These are phyloP conservation scores for Microctonus aethiopoides DNA, from an alignment of 2,888 invertebrate genomes.

Conservation along the genomic window DNA sequence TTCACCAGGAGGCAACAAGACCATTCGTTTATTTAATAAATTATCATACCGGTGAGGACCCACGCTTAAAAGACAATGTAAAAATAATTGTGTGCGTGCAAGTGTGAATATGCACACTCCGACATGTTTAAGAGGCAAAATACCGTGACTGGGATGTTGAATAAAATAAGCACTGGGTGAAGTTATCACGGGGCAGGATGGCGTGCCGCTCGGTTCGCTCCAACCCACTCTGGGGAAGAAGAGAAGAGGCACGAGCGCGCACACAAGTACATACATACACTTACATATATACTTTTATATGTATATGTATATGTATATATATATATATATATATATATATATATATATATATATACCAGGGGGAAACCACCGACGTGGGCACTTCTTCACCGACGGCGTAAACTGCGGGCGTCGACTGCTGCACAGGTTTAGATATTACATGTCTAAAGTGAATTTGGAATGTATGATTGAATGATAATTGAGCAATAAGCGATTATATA, in stretches of 20 bases:
- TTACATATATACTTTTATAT: conserved; percentile 32
- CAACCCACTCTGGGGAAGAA: conserved; percentile 39
- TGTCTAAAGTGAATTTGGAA: not conserved
- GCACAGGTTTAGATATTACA: not conserved
- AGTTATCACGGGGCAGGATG: conserved; percentile 55
- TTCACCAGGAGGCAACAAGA: conserved; percentile 11
- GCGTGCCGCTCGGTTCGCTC: conserved; percentile 57
- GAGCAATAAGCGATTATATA: not conserved
- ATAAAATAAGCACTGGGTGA: conserved; percentile 19
- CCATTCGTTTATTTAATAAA: not conserved
- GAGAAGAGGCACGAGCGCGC: conserved; percentile 38
- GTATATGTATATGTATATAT: conserved; percentile 1
- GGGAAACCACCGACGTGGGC: conserved; percentile 43
- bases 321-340: conserved; percentile 21
- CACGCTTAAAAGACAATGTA: conserved; percentile 8
- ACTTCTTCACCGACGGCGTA: conserved; percentile 35
- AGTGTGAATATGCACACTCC: not conserved
- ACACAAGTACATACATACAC: conserved; percentile 39
- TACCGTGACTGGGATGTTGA: conserved; percentile 28
- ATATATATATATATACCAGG: conserved; percentile 27
- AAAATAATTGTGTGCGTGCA: not conserved
- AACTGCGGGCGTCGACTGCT: conserved; percentile 28
- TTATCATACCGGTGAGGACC: not conserved
- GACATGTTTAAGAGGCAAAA: conserved; percentile 8
- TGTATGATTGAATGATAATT: not conserved